Conservation (phyloP, 2,797 vertebrate species). For the Cetoscarus ocellatus region DNA sequence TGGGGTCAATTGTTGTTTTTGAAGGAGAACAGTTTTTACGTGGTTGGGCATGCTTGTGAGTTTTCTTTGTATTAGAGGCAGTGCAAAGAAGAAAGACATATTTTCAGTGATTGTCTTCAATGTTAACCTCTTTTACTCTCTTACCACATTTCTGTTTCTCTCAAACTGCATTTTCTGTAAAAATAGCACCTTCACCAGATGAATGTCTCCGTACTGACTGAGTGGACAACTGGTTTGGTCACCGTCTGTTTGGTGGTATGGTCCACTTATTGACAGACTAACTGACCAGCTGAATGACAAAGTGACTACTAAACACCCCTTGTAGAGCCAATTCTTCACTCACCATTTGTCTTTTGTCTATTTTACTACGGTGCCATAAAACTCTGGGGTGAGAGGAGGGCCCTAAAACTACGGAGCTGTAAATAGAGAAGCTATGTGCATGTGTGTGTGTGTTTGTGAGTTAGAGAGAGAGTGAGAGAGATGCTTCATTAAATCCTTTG, state of each 20-base stretch:
- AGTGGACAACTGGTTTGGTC: slow-evolving; percentile 25
- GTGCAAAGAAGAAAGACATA: neutral
- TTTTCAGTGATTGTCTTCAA: neutral
- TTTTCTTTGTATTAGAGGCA: neutral
- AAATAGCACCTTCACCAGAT: neutral
- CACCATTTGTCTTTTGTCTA: slow-evolving; percentile 76
- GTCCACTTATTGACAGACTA: slow-evolving; percentile 46
- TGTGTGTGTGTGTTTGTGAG: slow-evolving; percentile 22
- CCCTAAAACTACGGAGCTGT: slow-evolving; percentile 64
- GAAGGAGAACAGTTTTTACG: neutral
- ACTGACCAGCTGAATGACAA: slow-evolving; percentile 63
- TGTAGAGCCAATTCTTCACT: slow-evolving; percentile 59
- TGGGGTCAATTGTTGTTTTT: slow-evolving; percentile 36
- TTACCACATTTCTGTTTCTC: neutral
- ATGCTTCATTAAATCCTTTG: slow-evolving; percentile 77
- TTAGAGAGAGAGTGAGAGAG: slow-evolving; percentile 26
- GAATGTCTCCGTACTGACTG: neutral
- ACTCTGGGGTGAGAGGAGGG: slow-evolving; percentile 50
- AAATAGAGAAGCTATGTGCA: slow-evolving; percentile 45
- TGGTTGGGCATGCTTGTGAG: neutral
- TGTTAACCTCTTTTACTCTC: neutral
- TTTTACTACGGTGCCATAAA: slow-evolving; percentile 74
- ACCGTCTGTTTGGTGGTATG: slow-evolving; percentile 25
- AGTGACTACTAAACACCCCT: slow-evolving; percentile 52
- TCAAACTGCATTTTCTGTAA: neutral